These are phyloP conservation scores for Ametastegia equiseti DNA, from an alignment of 2,888 invertebrate species.

Conservation along the genomic window DNA sequence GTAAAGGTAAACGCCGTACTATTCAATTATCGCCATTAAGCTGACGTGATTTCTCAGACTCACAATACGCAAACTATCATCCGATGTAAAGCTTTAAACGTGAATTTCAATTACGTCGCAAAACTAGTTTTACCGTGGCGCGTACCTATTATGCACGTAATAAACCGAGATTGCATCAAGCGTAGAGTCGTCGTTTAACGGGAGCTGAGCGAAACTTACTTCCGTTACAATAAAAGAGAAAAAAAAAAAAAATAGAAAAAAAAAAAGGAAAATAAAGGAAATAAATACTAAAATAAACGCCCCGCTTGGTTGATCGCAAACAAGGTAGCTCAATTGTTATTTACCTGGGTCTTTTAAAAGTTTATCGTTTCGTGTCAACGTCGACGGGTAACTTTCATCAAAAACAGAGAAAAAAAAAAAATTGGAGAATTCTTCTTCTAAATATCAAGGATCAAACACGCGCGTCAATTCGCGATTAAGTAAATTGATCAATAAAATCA, in stretches of 20 bases:
- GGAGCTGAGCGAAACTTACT: neutral
- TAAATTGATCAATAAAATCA: neutral
- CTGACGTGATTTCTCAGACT: too few relatives aligned
- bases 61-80: neutral
- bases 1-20: neutral
- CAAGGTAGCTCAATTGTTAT: too few relatives aligned
- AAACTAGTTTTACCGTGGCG: neutral
- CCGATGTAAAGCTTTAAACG: neutral
- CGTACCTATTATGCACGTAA: neutral
- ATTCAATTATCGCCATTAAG: too few relatives aligned
- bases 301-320: slow-evolving; percentile 11
- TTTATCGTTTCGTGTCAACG: neutral
- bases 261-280: neutral
- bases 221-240: neutral
- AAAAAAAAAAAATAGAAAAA: neutral
- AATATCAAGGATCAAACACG: neutral
- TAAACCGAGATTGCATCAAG: neutral
- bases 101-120: neutral
- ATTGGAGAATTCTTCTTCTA: neutral
- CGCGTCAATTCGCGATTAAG: neutral
- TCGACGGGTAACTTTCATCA: neutral
- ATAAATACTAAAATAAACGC: neutral
- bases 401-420: neutral
- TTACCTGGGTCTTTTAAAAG: neutral
- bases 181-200: neutral